These are phyloP conservation scores for Cyclopterus lumpus DNA, from an alignment of 2,797 vertebrate genomes.

Conservation along the genomic window DNA sequence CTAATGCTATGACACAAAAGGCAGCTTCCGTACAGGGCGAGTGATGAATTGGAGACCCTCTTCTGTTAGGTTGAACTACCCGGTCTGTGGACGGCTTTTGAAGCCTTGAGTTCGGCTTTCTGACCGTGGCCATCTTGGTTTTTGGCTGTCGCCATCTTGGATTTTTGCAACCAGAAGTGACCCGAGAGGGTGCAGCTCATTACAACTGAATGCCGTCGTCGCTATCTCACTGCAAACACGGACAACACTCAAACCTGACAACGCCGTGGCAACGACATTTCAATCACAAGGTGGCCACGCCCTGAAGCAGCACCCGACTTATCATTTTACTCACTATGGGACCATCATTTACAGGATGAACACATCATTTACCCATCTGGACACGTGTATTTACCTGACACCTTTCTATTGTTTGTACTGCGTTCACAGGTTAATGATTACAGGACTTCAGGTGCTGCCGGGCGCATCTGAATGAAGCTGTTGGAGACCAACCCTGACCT, in stretches of 20 bases:
- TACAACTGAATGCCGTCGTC: background rate
- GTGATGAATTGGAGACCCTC: background rate
- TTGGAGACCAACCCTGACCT: constrained; percentile 22
- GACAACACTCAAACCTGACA: background rate
- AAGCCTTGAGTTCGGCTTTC: background rate
- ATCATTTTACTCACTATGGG: background rate
- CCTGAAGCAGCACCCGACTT: background rate
- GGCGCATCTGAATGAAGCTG: constrained; percentile 20
- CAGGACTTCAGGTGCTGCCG: constrained; percentile 24
- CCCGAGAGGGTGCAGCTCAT: background rate
- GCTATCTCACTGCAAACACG: background rate
- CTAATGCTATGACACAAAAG: background rate
- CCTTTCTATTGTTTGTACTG: constrained; percentile 21
- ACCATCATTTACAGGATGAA: background rate
- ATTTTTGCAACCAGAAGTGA: constrained; percentile 6
- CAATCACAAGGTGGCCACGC: background rate
- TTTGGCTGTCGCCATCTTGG: background rate
- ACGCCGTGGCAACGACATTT: background rate
- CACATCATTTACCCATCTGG: background rate
- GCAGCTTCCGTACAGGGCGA: background rate
- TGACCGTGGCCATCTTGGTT: background rate
- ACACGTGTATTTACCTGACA: background rate
- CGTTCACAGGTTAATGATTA: constrained; percentile 46
- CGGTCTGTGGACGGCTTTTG: background rate
- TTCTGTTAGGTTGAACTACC: background rate